Conservation (phyloP, 2,113 vertebrate genomes). For the Macrotis lagotis region DNA sequence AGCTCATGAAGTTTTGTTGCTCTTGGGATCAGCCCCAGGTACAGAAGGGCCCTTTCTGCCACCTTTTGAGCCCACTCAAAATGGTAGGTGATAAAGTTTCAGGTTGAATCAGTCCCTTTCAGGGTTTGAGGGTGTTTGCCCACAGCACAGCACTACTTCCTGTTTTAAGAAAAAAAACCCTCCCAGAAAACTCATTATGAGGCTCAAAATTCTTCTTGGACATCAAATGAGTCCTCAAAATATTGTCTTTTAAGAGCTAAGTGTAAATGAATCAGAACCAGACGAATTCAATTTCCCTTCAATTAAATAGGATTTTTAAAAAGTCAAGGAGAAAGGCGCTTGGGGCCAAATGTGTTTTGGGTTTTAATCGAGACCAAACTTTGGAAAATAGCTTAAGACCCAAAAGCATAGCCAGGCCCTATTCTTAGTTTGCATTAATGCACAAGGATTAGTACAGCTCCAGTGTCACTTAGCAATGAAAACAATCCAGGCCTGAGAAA, state of each 20-base stretch:
- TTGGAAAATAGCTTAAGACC: slow-evolving; percentile 51
- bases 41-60: not conserved
- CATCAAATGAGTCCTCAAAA: slow-evolving; percentile 73
- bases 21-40: slow-evolving; percentile 1
- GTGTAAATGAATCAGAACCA: slow-evolving; percentile 77
- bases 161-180: slow-evolving; percentile 70
- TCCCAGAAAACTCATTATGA: slow-evolving; percentile 72
- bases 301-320: slow-evolving; percentile 68
- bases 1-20: not conserved
- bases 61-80: slow-evolving; percentile 17
- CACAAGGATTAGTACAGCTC: slow-evolving; percentile 28
- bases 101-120: slow-evolving; percentile 59
- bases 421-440: slow-evolving; percentile 44
- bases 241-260: slow-evolving; percentile 58
- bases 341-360: slow-evolving; percentile 62
- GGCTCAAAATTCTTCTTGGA: slow-evolving; percentile 70
- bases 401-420: slow-evolving; percentile 27
- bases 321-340: slow-evolving; percentile 57
- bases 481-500: slow-evolving; percentile 32
- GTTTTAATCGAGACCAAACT: slow-evolving; percentile 67
- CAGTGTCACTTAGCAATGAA: slow-evolving; percentile 10
- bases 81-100: slow-evolving; percentile 60
- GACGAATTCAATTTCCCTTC: slow-evolving; percentile 76
- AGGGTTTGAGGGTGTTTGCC: slow-evolving; percentile 61
- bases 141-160: slow-evolving; percentile 68